phyloP scores from a whole-genome alignment of 2,113 vertebrate genomes.

The western clawed frog (Xenopus tropicalis) region UCB_Xtro_10.0 CM004443.2:130881001-130881500 shows the following conservation, averaged over 20 bases:
- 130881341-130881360: background rate
- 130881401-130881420: too few species aligned
- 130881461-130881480: too few species aligned
- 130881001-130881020: slow-evolving; percentile 32
- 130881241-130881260: slow-evolving; percentile 48
- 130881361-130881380: too few species aligned
- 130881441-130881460: too few species aligned
- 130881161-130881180: slow-evolving; percentile 50
- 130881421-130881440: too few species aligned
- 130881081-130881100: slow-evolving; percentile 49
- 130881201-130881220: slow-evolving; percentile 55
- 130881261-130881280: slow-evolving; percentile 42
- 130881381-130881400: too few species aligned
- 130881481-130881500: too few species aligned
- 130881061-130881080: slow-evolving; percentile 50
- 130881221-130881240: slow-evolving; percentile 48
- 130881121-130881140: slow-evolving; percentile 56
- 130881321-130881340: too few species aligned
- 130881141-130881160: slow-evolving; percentile 47
- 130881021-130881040: slow-evolving; percentile 45
- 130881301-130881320: background rate
- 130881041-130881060: slow-evolving; percentile 51
- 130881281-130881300: slow-evolving; percentile 32
- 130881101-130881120: slow-evolving; percentile 58
- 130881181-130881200: slow-evolving; percentile 42